Conservation (phyloP, 2,113 vertebrate species). For the Eonycteris spelaea region DNA sequence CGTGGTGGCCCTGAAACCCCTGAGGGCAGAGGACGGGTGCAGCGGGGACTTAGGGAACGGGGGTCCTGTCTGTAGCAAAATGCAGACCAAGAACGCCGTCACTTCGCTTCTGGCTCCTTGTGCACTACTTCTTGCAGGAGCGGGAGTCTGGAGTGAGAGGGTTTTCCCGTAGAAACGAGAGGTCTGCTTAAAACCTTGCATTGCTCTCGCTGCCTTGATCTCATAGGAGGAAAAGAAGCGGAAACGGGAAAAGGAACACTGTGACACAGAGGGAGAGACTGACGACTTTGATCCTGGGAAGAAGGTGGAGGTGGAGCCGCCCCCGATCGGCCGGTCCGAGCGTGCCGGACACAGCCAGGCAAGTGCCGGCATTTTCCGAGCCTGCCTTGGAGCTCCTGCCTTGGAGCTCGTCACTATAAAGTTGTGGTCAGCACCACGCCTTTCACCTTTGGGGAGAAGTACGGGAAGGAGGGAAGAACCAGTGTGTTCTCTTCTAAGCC, state of each 20-base stretch:
- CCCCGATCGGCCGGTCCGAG: conserved; percentile 92
- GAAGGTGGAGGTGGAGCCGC: conserved; percentile 92
- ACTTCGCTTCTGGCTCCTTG: background rate
- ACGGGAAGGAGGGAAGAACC: background rate
- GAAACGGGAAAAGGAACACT: conserved; percentile 93
- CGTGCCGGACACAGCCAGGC: conserved; percentile 96
- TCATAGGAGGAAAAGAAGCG: conserved; percentile 93
- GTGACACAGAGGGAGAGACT: conserved; percentile 89
- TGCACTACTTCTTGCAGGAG: accelerated
- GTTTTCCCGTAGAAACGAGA: background rate
- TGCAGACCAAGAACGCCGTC: accelerated
- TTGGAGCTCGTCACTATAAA: accelerated
- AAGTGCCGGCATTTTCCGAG: background rate
- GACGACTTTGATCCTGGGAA: conserved; percentile 91
- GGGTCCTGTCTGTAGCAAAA: accelerated
- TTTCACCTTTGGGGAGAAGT: background rate
- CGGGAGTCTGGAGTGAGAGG: background rate
- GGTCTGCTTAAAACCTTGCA: background rate
- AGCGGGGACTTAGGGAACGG: accelerated
- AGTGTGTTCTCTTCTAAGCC: accelerated
- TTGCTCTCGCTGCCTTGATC: background rate
- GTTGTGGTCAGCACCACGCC: accelerated
- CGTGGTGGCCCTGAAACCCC: accelerated
- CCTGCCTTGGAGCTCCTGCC: accelerated
- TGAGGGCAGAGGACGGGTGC: accelerated